Evolutionary conservation across 2,113 vertebrate genomes (phyloP).

Genomic region (Planiliza haematocheilus): DNA sequence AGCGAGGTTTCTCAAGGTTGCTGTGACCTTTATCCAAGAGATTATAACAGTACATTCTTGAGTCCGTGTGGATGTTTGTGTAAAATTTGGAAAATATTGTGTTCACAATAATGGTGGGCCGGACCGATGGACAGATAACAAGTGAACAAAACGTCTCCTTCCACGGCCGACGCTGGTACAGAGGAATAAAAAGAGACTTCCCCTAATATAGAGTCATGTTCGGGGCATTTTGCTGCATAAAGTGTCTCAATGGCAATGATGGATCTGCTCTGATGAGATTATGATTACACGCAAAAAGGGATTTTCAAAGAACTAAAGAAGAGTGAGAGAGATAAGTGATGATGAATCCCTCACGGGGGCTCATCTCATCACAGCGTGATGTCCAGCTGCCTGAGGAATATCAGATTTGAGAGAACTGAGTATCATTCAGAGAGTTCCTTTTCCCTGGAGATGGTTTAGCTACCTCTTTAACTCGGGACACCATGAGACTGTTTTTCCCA

Average conservation of each 20-base stretch:
- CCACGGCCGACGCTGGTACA: too few species aligned
- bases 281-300: constrained; percentile 42
- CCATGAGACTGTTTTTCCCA: constrained; percentile 31
- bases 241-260: constrained; percentile 24
- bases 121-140: too few species aligned
- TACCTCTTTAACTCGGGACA: constrained; percentile 44
- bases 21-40: too few species aligned
- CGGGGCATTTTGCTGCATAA: constrained; percentile 18
- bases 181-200: background rate
- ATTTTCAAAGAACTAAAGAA: constrained; percentile 55
- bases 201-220: constrained; percentile 20
- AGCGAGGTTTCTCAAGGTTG: too few species aligned
- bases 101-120: too few species aligned
- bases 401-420: constrained; percentile 48
- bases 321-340: constrained; percentile 46
- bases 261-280: constrained; percentile 41
- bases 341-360: constrained; percentile 31
- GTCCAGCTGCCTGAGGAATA: constrained; percentile 48
- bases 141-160: too few species aligned
- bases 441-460: constrained; percentile 42
- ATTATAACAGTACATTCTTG: too few species aligned
- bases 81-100: too few species aligned
- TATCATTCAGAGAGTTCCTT: constrained; percentile 56
- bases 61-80: too few species aligned
- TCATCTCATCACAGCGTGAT: constrained; percentile 28